phyloP scores from a whole-genome alignment of 2,797 vertebrate species.

The Hylomyscus alleni region DNA sequence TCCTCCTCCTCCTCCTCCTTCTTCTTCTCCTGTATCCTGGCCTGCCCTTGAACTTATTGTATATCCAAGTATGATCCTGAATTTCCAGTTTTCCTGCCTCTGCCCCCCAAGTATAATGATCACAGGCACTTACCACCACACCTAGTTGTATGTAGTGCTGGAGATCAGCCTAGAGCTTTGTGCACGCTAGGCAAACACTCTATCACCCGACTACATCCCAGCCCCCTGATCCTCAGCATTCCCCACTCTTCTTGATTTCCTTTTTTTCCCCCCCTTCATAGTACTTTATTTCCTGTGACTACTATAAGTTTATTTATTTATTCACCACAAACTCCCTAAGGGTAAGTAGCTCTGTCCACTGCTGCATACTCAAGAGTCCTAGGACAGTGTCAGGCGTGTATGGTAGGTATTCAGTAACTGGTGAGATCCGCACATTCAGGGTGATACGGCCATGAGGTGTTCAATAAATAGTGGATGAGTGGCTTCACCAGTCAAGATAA shows the following conservation, averaged over 20 bases:
- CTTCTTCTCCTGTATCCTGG: background rate
- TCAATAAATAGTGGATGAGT: background rate
- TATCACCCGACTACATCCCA: background rate
- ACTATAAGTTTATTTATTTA: background rate
- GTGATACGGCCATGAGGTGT: background rate
- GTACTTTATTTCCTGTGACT: background rate
- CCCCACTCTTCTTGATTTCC: background rate
- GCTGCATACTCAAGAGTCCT: background rate
- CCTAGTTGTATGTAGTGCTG: background rate
- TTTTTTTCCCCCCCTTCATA: background rate
- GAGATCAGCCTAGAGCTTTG: background rate
- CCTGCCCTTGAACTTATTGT: background rate
- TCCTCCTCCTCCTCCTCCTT: too few species aligned
- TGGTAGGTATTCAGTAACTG: background rate
- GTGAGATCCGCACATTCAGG: background rate
- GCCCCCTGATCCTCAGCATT: background rate
- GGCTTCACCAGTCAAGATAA: background rate
- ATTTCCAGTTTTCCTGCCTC: background rate
- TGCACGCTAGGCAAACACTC: background rate
- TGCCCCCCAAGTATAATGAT: too few species aligned
- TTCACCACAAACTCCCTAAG: background rate
- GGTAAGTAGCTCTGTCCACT: background rate
- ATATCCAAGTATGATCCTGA: background rate
- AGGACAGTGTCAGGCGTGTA: background rate
- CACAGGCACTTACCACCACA: background rate